Evolutionary conservation across 2,888 invertebrate genomes (phyloP).

Genomic region (Spicauda simplicius): DNA sequence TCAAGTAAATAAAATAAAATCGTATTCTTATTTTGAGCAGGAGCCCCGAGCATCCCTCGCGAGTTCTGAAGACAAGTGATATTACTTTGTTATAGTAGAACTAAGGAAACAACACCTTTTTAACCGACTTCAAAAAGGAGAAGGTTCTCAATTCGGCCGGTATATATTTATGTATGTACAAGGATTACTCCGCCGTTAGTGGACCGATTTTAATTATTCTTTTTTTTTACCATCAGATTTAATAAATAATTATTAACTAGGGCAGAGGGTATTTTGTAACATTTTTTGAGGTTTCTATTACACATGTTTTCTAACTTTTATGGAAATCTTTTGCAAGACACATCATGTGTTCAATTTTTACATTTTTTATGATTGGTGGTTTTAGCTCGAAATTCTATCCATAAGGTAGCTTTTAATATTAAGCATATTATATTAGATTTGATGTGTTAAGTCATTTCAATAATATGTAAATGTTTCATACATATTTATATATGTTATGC

Average conservation of each 20-base stretch:
- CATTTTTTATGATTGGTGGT: neutral
- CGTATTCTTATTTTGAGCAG: conserved; percentile 53
- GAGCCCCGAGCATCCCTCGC: conserved; percentile 69
- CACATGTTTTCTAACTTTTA: neutral
- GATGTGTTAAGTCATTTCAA: conserved; percentile 1
- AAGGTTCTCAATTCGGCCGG: too few species aligned
- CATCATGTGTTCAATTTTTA: conserved; percentile 6
- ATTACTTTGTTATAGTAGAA: conserved; percentile 66
- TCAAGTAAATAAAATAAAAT: neutral
- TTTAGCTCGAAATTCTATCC: neutral
- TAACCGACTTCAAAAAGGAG: too few species aligned
- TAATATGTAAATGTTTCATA: too few species aligned
- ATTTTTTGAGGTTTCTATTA: neutral
- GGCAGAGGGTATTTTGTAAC: neutral
- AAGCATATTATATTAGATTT: neutral
- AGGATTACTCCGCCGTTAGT: too few species aligned
- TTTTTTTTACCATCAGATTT: neutral
- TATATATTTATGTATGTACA: too few species aligned
- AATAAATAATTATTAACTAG: neutral
- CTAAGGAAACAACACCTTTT: neutral
- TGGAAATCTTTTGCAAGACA: neutral
- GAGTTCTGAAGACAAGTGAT: conserved; percentile 65
- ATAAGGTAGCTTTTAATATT: neutral
- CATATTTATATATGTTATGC: neutral
- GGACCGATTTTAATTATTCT: too few species aligned